Conservation (phyloP, 1,140 invertebrate species). For the Drosophila busckii region DNA sequence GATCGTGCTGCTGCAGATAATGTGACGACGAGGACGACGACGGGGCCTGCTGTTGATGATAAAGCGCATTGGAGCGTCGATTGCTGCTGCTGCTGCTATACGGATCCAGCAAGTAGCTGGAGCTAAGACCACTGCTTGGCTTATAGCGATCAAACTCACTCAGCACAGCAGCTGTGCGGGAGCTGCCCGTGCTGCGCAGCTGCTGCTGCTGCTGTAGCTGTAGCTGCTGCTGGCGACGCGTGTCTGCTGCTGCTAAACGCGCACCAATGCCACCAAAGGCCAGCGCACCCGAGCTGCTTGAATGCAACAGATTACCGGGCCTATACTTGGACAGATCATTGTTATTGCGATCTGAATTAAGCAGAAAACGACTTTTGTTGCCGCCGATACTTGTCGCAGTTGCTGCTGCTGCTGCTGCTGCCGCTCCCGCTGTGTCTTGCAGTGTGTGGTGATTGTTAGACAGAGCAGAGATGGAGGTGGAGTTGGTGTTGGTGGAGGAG, state of each 20-base stretch:
- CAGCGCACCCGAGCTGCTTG: slow-evolving; percentile 66
- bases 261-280: slow-evolving; percentile 74
- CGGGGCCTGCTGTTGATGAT: slow-evolving; percentile 39
- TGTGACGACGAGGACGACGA: slow-evolving; percentile 44
- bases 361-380: slow-evolving; percentile 58
- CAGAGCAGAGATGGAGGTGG: slow-evolving; percentile 35
- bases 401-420: slow-evolving; percentile 21
- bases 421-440: slow-evolving; percentile 32
- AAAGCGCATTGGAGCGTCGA: slow-evolving; percentile 40
- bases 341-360: slow-evolving; percentile 71
- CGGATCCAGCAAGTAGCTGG: slow-evolving; percentile 56
- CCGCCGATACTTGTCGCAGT: slow-evolving; percentile 14
- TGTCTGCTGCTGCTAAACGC: slow-evolving; percentile 60
- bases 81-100: slow-evolving; percentile 40
- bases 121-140: slow-evolving; percentile 32
- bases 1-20: slow-evolving; percentile 64
- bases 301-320: slow-evolving; percentile 66
- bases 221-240: slow-evolving; percentile 52
- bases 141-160: slow-evolving; percentile 66
- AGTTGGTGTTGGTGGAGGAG: slow-evolving; percentile 38
- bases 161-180: slow-evolving; percentile 68
- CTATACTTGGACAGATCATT: slow-evolving; percentile 69
- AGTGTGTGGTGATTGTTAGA: slow-evolving; percentile 59
- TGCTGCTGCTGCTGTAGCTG: slow-evolving; percentile 33
- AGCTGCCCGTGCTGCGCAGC: slow-evolving; percentile 60